phyloP scores from a whole-genome alignment of 2,797 vertebrate genomes.

The Spea hammondii region DNA sequence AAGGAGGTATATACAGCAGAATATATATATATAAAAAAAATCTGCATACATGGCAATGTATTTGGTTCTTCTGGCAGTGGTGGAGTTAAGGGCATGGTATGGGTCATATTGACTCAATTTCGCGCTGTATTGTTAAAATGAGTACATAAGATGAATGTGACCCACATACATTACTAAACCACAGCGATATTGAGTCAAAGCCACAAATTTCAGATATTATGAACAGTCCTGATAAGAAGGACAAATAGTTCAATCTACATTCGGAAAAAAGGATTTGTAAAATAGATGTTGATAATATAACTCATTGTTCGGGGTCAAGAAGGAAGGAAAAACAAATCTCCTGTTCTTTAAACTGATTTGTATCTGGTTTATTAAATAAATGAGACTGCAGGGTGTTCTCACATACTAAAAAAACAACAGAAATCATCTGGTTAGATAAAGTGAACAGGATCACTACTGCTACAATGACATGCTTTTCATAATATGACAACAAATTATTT shows the following conservation, averaged over 20 bases:
- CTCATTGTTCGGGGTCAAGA: slow-evolving; percentile 32
- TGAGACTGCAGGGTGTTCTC: too few species aligned
- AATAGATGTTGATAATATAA: slow-evolving; percentile 1
- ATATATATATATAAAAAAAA: too few species aligned
- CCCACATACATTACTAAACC: slow-evolving; percentile 24
- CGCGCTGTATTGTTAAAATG: not conserved
- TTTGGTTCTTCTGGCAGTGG: too few species aligned
- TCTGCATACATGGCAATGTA: too few species aligned
- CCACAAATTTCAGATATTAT: slow-evolving; percentile 7
- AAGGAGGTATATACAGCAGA: too few species aligned
- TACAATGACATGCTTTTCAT: too few species aligned
- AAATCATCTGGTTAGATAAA: too few species aligned
- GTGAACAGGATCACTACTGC: too few species aligned
- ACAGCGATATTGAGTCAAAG: slow-evolving; percentile 31
- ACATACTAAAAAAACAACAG: too few species aligned
- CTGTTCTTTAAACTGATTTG: slow-evolving; percentile 2
- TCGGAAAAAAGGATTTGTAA: slow-evolving; percentile 13
- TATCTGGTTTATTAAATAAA: not conserved
- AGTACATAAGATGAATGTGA: slow-evolving; percentile 26
- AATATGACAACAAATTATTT: too few species aligned
- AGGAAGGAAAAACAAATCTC: not conserved
- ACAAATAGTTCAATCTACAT: slow-evolving; percentile 16
- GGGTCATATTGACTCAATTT: too few species aligned
- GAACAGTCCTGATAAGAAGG: slow-evolving; percentile 19
- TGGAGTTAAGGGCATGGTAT: too few species aligned